Percentiles rank a stretch among this genome's conserved stretches.
These are phyloP conservation scores for Channa maculata DNA, from an alignment of 2,113 vertebrate genomes.

Conservation along the genomic window DNA sequence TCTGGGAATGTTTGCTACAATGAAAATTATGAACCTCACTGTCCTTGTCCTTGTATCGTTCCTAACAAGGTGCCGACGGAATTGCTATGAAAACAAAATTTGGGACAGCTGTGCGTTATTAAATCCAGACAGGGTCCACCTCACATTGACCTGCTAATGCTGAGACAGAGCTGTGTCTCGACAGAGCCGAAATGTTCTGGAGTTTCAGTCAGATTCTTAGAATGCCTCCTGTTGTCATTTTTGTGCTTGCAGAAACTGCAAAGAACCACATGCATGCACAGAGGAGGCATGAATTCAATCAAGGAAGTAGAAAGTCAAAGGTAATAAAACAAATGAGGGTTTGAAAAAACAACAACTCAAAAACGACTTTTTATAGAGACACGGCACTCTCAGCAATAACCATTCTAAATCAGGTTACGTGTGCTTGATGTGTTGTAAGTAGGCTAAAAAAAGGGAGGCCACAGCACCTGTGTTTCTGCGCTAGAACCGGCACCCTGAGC, in stretches of 20 bases:
- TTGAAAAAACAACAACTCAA: conserved; percentile 7
- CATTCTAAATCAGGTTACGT: conserved; percentile 4
- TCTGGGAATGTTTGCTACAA: conserved; percentile 32
- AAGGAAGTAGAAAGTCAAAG: conserved; percentile 64
- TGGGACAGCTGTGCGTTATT: neutral
- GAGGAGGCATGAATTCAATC: conserved; percentile 38
- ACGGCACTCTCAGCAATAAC: neutral
- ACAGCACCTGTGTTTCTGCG: neutral
- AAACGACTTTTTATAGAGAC: conserved; percentile 6
- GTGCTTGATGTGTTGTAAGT: conserved; percentile 4
- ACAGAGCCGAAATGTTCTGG: neutral
- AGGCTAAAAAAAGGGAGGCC: neutral
- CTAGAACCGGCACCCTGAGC: neutral
- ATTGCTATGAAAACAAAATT: neutral
- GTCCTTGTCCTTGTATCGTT: conserved; percentile 3
- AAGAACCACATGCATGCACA: conserved; percentile 38
- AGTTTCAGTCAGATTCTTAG: neutral
- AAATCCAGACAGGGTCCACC: neutral
- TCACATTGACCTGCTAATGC: too few species aligned
- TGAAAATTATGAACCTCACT: conserved; percentile 19
- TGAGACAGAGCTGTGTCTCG: neutral
- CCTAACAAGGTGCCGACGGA: neutral
- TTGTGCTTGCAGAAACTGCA: conserved; percentile 33
- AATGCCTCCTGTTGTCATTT: conserved; percentile 16
- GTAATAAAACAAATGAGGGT: conserved; percentile 47